Evolutionary conservation across 2,113 vertebrate genomes (phyloP), one percentile per base, ranked within the genome.

Genomic region (Amia ocellicauda): DNA sequence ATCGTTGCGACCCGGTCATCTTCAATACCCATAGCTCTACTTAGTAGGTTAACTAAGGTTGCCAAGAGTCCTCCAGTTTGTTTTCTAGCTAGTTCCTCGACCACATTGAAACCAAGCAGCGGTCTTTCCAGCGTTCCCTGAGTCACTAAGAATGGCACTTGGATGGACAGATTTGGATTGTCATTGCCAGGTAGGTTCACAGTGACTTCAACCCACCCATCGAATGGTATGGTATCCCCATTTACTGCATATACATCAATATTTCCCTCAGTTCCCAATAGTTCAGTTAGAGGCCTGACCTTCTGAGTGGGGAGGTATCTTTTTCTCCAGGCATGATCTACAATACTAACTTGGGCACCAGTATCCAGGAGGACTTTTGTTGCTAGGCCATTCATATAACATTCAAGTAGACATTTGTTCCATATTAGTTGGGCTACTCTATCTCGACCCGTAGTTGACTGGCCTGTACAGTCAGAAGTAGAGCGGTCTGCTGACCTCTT

Each of bases 261-360:
- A n/a, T n/a, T n/a, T n/a, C n/a, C n/a, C n/a, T n/a, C n/a, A n/a
- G n/a, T n/a, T n/a, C n/a, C n/a, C n/a, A n/a, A n/a, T 28, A 24
- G 54, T 2, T n/a, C n/a, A n/a, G n/a, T n/a, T n/a, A n/a, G n/a
- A n/a, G n/a, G n/a, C n/a, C n/a, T n/a, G n/a, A n/a, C n/a, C n/a
- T n/a, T n/a, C n/a, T n/a, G n/a, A 27, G 1, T 9, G 47, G 52
- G 60, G 16, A 71, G 7, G 14, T 27, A 2, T 23, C 31, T 36
- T 9, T 66, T 36, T 3, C 72, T 1, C 69, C 68, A 70, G 0
- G 8, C 27, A 13, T 62, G 67, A 14, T 9, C 58, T 2, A 74
- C 3, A 3, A 69, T 73, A 0, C 13, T 73, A 1, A 68, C 71
- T 24, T 69, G 60, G 14, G 67, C 41, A 8, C 54, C 29, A 13